Evolutionary conservation across 1,140 invertebrate species (phyloP).

Genomic region (Maconellicoccus hirsutus): DNA sequence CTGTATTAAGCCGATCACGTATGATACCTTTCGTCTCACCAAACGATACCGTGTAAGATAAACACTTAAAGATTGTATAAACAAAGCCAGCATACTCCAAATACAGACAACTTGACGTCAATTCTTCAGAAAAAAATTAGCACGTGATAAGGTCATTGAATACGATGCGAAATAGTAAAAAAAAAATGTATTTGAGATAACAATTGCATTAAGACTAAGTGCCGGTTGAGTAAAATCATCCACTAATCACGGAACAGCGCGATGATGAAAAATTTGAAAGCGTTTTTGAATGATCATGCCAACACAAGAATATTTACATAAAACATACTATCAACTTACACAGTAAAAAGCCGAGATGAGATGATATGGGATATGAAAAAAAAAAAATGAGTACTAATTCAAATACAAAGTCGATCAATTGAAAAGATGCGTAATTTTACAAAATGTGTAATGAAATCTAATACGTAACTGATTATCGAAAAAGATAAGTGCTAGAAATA

Average conservation of each 20-base stretch:
- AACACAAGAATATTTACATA: not conserved
- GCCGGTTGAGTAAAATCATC: not conserved
- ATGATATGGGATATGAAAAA: not conserved
- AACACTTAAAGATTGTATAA: not conserved
- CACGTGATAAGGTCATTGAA: not conserved
- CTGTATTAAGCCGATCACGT: not conserved
- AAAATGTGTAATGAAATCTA: not conserved
- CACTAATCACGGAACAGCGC: not conserved
- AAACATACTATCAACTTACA: not conserved
- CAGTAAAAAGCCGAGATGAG: constrained; percentile 3
- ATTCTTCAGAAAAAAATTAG: not conserved
- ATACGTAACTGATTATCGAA: not conserved
- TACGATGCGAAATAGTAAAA: not conserved
- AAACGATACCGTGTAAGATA: not conserved
- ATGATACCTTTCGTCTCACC: not conserved
- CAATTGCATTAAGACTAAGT: not conserved
- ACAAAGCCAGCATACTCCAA: not conserved
- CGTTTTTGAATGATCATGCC: not conserved
- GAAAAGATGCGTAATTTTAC: not conserved
- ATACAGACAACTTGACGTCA: not conserved
- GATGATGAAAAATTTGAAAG: not conserved
- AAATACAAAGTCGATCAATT: not conserved
- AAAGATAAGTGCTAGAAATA: not conserved
- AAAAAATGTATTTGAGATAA: not conserved
- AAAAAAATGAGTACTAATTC: not conserved